These are phyloP conservation scores for Actenoides lindsayi DNA, from an alignment of 2,113 vertebrate genomes.

Conservation along the genomic window DNA sequence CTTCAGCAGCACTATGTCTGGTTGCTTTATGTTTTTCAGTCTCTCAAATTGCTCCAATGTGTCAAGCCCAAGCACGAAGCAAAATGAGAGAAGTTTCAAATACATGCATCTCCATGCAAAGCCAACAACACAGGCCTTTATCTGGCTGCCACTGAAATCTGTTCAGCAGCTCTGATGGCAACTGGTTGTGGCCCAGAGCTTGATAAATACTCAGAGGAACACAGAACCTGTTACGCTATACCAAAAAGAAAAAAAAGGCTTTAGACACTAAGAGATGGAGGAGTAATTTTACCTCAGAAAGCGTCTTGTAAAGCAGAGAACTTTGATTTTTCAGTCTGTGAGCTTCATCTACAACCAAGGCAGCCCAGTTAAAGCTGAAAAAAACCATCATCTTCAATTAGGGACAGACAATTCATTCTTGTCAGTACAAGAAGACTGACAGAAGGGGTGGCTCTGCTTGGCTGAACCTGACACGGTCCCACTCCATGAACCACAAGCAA, in stretches of 20 bases:
- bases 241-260: neutral
- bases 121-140: neutral
- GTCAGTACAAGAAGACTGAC: neutral
- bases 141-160: neutral
- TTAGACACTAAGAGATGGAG: neutral
- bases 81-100: neutral
- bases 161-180: neutral
- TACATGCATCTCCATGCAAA: neutral
- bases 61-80: neutral
- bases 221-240: neutral
- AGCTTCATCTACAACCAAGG: slow-evolving; percentile 92
- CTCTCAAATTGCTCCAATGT: neutral
- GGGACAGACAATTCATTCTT: neutral
- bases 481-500: neutral
- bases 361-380: slow-evolving; percentile 75
- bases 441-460: neutral
- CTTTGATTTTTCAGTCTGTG: slow-evolving; percentile 92
- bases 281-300: slow-evolving; percentile 81
- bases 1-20: neutral
- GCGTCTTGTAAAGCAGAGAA: slow-evolving; percentile 84
- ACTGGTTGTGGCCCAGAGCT: neutral
- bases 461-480: neutral
- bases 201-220: neutral
- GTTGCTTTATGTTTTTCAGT: neutral
- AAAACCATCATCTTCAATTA: neutral